Base-by-base conservation (phyloP, 2,797 vertebrate species). In the Melanogrammus aeglefinus region DNA sequence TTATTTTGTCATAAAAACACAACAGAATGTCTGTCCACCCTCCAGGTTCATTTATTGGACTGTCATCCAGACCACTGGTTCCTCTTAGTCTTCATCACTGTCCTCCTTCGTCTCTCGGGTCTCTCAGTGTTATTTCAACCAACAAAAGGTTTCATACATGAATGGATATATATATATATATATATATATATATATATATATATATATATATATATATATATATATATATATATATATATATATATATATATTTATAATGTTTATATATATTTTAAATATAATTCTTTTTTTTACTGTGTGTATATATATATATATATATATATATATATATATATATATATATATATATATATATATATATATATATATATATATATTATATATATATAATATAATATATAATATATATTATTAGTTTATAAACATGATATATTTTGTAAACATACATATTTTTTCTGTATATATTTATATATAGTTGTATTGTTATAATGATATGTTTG, bases 1-100 rank as follows among this genome's bases (percentile, higher is more conserved):
- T 73, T 73, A 35, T 73, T 78, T 71, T 57, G 76, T 47, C 41
- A 29, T 77, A 72, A 73, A 47, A 77, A 72, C 70, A 77, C 47
- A 77, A 77, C 72, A 33, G 39, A 70, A 77, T 77, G 63, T 77
- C 57, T 44, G 41, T 27, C 24, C 24, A 9, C 24, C 63, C 63
- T 69, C 63, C 63, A 69, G 27, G 24, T 24, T 63, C 69, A 71
- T 71, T 71, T 71, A 29, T 71, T 16, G 24, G 24, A 71, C 27
- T 71, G 69, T 71, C 69, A 13, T 31, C 24, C 29, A 2, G 69
- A 29, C 27, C 10, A 10, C 9, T 29, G n/a, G 13, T 16, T 2
- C 14, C 69, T 71, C 18, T 33, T 16, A 33, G 24, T 71, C 69
- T 71, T 63, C 57, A 63, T 63, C 24, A 63, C 69, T 71, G 24